phyloP scores from a whole-genome alignment of 2,888 invertebrate genomes.

The Zootermopsis nevadensis region DNA sequence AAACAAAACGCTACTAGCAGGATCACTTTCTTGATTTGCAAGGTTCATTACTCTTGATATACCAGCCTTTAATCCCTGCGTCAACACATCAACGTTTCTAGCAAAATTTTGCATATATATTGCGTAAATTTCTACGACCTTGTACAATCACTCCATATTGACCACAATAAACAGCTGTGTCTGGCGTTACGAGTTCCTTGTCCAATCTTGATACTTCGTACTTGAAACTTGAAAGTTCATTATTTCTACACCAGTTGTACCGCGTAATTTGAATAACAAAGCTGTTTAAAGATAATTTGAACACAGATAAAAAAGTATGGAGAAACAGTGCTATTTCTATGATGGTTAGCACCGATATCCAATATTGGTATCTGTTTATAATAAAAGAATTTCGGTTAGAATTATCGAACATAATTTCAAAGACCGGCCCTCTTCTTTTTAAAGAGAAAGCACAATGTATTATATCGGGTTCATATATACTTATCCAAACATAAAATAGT shows the following conservation, averaged over 20 bases:
- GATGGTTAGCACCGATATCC: too few relatives aligned
- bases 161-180: slow-evolving; percentile 52
- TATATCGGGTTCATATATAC: too few relatives aligned
- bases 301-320: too few relatives aligned
- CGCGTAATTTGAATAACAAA: neutral
- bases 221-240: slow-evolving; percentile 2
- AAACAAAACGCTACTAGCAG: slow-evolving; percentile 87
- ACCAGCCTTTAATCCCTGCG: slow-evolving; percentile 65
- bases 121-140: slow-evolving; percentile 56
- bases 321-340: too few relatives aligned
- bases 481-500: too few relatives aligned
- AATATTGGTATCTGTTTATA: too few relatives aligned
- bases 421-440: too few relatives aligned
- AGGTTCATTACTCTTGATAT: slow-evolving; percentile 85
- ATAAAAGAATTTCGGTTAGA: too few relatives aligned
- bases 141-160: slow-evolving; percentile 55
- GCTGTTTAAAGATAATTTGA: neutral
- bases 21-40: slow-evolving; percentile 80
- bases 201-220: slow-evolving; percentile 17
- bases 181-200: slow-evolving; percentile 45
- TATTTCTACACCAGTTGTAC: neutral
- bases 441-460: too few relatives aligned
- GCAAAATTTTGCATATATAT: slow-evolving; percentile 65
- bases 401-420: too few relatives aligned
- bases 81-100: slow-evolving; percentile 65